These are phyloP conservation scores for Galeopterus variegatus DNA, from an alignment of 2,113 vertebrate genomes.

Conservation along the genomic window DNA sequence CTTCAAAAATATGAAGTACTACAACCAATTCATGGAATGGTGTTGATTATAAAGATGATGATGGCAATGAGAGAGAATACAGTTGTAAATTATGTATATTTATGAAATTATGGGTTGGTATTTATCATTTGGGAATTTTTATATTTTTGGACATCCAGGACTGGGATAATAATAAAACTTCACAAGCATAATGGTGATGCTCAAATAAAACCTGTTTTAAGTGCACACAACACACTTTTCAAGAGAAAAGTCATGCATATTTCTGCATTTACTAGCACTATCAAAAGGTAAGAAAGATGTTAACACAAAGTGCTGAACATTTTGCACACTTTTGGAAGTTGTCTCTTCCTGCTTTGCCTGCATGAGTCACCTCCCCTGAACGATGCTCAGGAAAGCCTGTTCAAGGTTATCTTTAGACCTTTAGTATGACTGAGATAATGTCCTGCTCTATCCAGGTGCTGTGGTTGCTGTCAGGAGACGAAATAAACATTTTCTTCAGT, in stretches of 20 bases:
- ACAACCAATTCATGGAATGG: neutral
- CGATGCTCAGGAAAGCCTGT: neutral
- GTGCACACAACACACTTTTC: neutral
- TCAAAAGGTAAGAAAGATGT: neutral
- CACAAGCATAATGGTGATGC: neutral
- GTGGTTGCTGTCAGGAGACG: neutral
- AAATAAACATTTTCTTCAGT: neutral
- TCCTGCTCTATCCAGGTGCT: neutral
- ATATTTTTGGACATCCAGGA: neutral
- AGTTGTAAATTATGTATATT: neutral
- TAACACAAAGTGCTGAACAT: neutral
- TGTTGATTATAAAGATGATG: neutral
- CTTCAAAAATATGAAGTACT: neutral
- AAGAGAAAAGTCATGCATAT: neutral
- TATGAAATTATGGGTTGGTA: neutral
- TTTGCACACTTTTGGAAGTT: neutral
- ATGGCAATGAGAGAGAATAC: neutral
- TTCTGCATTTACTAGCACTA: neutral
- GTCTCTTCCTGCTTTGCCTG: neutral
- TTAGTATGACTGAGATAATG: neutral
- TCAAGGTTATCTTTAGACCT: neutral
- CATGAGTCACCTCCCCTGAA: neutral
- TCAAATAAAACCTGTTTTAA: neutral
- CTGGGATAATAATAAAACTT: neutral
- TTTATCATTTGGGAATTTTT: slow-evolving; percentile 10